A percentile compares a stretch with the other conserved stretches of the same genome.
These are phyloP conservation scores for Stylophora pistillata DNA, from an alignment of 64 coral and sea anemone genomes.

Conservation along the genomic window DNA sequence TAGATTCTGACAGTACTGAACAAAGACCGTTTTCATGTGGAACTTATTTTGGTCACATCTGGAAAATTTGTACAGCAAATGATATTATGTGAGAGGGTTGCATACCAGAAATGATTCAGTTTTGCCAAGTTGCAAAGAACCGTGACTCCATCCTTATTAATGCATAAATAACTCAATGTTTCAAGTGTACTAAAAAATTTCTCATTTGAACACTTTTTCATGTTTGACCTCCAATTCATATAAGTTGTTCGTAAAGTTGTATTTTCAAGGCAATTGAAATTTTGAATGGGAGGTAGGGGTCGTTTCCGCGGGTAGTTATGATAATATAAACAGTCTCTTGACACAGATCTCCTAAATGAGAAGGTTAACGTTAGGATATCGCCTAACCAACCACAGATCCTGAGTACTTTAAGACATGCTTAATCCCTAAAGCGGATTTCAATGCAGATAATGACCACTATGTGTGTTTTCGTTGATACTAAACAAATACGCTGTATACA, in stretches of 20 bases:
- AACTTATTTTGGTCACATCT: neutral
- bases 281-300: neutral
- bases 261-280: neutral
- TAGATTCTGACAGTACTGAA: neutral
- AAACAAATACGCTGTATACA: neutral
- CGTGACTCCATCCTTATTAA: neutral
- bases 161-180: neutral
- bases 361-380: neutral
- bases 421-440: constrained; percentile 2
- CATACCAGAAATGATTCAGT: neutral
- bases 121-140: neutral
- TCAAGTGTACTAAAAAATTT: neutral
- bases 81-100: neutral
- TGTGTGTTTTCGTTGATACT: constrained; percentile 7
- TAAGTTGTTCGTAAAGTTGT: neutral
- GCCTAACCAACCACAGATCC: neutral
- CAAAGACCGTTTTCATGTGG: neutral
- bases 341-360: neutral
- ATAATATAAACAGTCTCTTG: constrained; percentile 10
- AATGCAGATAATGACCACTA: neutral
- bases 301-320: neutral
- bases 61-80: neutral
- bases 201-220: neutral
- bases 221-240: neutral
- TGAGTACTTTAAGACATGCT: neutral